These are phyloP conservation scores for Sylvia atricapilla DNA, from an alignment of 2,113 vertebrate genomes.

Conservation along the genomic window DNA sequence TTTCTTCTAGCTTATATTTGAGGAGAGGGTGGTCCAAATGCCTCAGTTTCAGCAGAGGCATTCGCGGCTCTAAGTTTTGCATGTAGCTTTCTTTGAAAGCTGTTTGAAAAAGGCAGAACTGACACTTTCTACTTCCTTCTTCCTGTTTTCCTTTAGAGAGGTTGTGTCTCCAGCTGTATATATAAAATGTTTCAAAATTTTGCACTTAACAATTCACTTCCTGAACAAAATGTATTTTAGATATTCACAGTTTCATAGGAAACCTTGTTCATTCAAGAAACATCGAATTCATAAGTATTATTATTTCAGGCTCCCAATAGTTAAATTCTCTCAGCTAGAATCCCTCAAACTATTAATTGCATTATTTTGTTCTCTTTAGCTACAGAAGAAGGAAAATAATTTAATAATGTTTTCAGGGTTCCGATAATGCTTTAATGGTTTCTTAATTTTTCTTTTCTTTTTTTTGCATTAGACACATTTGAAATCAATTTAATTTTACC, in stretches of 20 bases:
- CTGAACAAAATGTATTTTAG: neutral
- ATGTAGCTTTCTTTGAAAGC: neutral
- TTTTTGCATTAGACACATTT: neutral
- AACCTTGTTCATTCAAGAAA: neutral
- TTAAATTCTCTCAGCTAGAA: neutral
- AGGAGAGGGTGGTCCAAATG: neutral
- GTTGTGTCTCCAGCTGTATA: accelerated
- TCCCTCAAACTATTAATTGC: neutral
- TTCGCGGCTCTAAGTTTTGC: neutral
- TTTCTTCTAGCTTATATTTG: neutral
- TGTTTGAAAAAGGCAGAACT: neutral
- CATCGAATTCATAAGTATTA: neutral
- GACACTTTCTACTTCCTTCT: neutral
- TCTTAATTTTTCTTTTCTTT: neutral
- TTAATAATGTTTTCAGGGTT: neutral
- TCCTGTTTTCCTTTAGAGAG: neutral
- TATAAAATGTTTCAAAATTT: neutral
- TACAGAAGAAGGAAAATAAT: neutral
- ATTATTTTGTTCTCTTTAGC: neutral
- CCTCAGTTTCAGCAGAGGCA: neutral
- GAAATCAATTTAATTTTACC: neutral
- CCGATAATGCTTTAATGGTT: neutral
- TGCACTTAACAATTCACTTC: neutral
- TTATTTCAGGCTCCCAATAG: neutral
- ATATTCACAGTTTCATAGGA: neutral